Base-by-base conservation (phyloP, 2,888 invertebrate species). In the Amphipyra berbera region DNA sequence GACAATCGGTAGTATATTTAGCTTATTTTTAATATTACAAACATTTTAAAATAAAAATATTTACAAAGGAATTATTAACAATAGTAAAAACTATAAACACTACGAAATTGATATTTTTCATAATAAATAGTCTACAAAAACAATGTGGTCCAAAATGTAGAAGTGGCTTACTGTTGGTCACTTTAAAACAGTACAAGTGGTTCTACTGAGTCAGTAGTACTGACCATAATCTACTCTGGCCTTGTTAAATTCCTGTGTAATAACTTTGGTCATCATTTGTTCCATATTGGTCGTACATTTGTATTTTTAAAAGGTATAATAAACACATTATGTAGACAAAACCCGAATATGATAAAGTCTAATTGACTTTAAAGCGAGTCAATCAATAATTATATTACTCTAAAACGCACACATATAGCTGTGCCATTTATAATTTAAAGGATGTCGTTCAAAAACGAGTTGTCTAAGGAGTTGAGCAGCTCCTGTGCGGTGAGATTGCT, bases 401-500 rank as follows among this genome's bases (percentile, higher is more conserved):
- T 70, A 76, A 69, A 68, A 64, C 63, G 47, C 54, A 68, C 64
- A 70, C 68, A 65, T 59, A 69, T 53, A 58, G 48, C 57, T 54
- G 59, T 62, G 60, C 53, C 30, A 54, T 57, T 59, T 50, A 54
- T 55, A 63, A 66, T 68, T 88, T 95, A 96, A 73, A 96, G 92
- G 61, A 96, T 96, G 77, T 96, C 96, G 84, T 96, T 96, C 61
- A 97, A 93, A 91, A 96, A 97, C 80, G 97, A 96, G 83, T 96
- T 96, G 85, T 98, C 98, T 82, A 98, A 96, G 57, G 97, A 97
- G 91, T 97, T 98, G 81, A 98, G 95, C 71, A 98, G 93, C 87
- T 98, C 98, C 88, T 98, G 97, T 63, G 97, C 97, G 81, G 97
- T 96, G 90, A 97, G 97, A 84, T 96, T 96, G 84, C 96, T 96